A percentile compares a stretch with the other conserved stretches of the same genome.
These are phyloP conservation scores for Amphibalanus amphitrite DNA, from an alignment of 1,140 invertebrate species.

Conservation along the genomic window DNA sequence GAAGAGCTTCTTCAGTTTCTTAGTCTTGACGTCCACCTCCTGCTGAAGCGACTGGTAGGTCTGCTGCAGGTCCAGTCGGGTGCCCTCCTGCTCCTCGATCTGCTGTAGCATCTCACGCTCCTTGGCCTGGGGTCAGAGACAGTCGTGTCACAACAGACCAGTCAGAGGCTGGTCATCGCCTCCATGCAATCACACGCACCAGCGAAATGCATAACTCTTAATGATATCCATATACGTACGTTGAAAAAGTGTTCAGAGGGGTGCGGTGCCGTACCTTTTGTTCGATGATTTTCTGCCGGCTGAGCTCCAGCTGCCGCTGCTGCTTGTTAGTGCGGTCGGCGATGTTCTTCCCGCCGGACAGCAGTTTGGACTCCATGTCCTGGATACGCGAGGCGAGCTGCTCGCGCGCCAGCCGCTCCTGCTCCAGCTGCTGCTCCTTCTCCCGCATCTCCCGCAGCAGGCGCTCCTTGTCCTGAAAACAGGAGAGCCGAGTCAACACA, in stretches of 20 bases:
- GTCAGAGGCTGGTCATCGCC: neutral
- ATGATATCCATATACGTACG: neutral
- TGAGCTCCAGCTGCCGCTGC: conserved; percentile 60
- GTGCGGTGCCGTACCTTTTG: conserved; percentile 38
- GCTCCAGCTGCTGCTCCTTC: conserved; percentile 35
- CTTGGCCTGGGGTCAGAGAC: conserved; percentile 25
- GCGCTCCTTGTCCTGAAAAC: conserved; percentile 32
- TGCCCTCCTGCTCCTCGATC: conserved; percentile 73
- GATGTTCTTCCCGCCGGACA: conserved; percentile 68
- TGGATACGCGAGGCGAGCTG: conserved; percentile 35
- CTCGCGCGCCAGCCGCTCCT: conserved; percentile 36
- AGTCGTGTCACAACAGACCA: neutral
- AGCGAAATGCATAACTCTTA: neutral
- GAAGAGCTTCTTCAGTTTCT: conserved; percentile 59
- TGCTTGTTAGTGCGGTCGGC: conserved; percentile 80
- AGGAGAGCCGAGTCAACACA: too few relatives aligned
- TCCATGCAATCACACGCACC: neutral
- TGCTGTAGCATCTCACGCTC: conserved; percentile 73
- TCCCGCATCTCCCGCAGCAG: conserved; percentile 37
- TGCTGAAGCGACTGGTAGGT: conserved; percentile 73
- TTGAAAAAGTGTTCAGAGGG: neutral
- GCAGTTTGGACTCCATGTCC: conserved; percentile 68
- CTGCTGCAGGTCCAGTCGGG: conserved; percentile 60
- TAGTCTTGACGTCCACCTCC: conserved; percentile 82
- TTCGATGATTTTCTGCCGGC: conserved; percentile 61